Percentiles rank a stretch among this genome's conserved stretches.
Evolutionary conservation across 2,888 invertebrate genomes (phyloP).

Genomic region (Leptopilina myrica): DNA sequence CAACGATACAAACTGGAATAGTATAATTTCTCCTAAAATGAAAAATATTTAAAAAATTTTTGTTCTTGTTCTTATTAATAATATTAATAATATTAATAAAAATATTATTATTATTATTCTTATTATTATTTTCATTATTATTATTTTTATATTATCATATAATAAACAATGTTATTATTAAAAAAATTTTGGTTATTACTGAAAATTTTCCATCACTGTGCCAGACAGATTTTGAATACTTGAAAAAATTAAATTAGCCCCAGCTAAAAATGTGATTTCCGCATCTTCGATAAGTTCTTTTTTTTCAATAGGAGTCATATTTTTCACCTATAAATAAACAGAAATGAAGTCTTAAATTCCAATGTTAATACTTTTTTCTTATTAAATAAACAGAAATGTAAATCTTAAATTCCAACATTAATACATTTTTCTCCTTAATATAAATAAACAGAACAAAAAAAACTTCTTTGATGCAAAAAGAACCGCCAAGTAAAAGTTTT

Average conservation of each 20-base stretch:
- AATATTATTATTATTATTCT: too few relatives aligned
- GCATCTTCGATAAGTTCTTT: not conserved
- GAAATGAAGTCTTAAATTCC: not conserved
- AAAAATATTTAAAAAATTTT: not conserved
- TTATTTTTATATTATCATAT: too few relatives aligned
- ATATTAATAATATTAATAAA: too few relatives aligned
- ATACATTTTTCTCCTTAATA: too few relatives aligned
- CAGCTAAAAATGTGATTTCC: not conserved
- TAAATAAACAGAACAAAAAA: too few relatives aligned
- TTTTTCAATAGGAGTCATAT: conserved; percentile 4
- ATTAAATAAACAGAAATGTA: too few relatives aligned
- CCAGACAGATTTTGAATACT: conserved; percentile 1
- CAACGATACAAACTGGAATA: conserved; percentile 7
- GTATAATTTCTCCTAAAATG: not conserved
- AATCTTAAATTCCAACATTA: too few relatives aligned
- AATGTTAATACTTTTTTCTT: too few relatives aligned
- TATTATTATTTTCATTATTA: too few relatives aligned
- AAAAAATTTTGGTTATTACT: not conserved
- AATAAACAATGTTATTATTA: not conserved
- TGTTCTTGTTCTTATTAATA: not conserved
- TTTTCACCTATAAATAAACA: not conserved
- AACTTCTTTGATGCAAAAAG: too few relatives aligned
- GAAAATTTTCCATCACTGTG: not conserved
- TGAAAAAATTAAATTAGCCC: conserved; percentile 14
- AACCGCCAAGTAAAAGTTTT: too few relatives aligned